Evolutionary conservation across 2,113 vertebrate species (phyloP).

Genomic region (Triplophysa tibetana): DNA sequence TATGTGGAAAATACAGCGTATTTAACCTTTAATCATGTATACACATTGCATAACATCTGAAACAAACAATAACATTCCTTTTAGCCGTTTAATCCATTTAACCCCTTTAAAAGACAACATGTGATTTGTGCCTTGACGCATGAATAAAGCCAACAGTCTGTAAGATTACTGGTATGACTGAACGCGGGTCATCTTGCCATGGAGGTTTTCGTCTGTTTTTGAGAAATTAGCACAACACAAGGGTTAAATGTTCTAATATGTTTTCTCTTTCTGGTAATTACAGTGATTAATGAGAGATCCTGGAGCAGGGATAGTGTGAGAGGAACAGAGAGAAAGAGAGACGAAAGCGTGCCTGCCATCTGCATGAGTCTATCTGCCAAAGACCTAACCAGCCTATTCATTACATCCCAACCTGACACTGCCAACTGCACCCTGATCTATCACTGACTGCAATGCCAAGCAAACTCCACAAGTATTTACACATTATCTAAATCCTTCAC

Average conservation of each 20-base stretch:
- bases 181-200: not conserved
- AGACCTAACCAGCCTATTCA: constrained; percentile 44
- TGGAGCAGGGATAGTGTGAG: constrained; percentile 8
- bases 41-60: too few species aligned
- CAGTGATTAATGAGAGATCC: constrained; percentile 38
- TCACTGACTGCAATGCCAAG: constrained; percentile 12
- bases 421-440: constrained; percentile 44
- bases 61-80: too few species aligned
- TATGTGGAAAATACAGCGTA: too few species aligned
- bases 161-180: not conserved
- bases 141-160: not conserved
- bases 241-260: constrained; percentile 37
- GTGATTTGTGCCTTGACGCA: too few species aligned
- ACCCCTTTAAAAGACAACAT: too few species aligned
- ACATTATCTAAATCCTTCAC: constrained; percentile 28
- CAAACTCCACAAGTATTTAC: constrained; percentile 10
- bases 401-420: constrained; percentile 45
- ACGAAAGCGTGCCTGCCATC: constrained; percentile 37
- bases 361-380: constrained; percentile 34
- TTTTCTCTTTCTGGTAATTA: constrained; percentile 38
- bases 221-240: constrained; percentile 34
- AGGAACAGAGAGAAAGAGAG: constrained; percentile 13
- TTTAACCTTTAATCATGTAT: too few species aligned
- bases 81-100: too few species aligned
- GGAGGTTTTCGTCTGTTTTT: not conserved